Conservation (phyloP, 2,888 invertebrate species). For the Steinernema scapterisci region DNA sequence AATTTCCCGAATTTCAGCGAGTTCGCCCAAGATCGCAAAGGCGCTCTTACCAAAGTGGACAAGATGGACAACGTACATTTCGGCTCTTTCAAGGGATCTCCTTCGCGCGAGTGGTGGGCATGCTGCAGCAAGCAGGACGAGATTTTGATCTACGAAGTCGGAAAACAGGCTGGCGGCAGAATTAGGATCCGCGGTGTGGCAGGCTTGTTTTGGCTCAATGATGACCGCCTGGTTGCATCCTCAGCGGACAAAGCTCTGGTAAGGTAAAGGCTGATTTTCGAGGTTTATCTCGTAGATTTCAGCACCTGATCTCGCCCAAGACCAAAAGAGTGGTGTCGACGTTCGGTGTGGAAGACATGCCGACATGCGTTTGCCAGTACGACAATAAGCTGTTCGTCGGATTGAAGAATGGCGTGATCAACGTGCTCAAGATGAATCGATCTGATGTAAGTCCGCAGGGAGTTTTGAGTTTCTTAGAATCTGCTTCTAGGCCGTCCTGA, state of each 20-base stretch:
- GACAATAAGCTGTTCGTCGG: background rate
- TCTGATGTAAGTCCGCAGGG: slow-evolving; percentile 6
- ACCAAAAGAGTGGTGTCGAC: background rate
- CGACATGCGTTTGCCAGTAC: background rate
- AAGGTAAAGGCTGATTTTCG: too few relatives aligned
- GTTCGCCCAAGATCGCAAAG: background rate
- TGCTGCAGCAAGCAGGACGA: background rate
- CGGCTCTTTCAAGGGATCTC: background rate
- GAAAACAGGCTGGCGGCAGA: background rate
- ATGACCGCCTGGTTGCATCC: background rate
- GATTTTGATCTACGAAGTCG: background rate
- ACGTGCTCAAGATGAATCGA: background rate
- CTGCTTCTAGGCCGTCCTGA: too few relatives aligned
- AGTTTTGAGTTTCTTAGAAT: too few relatives aligned
- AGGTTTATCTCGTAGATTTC: background rate
- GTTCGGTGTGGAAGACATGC: background rate
- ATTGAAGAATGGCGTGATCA: background rate
- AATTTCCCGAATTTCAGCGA: background rate
- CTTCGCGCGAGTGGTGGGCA: background rate
- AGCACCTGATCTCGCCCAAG: background rate
- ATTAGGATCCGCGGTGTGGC: background rate
- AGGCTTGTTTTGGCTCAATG: background rate
- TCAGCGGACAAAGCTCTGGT: background rate
- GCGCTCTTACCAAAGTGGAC: too few relatives aligned
- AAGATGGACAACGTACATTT: background rate